Percentiles rank a stretch among this genome's conserved stretches.
Evolutionary conservation across 2,888 invertebrate species (phyloP).

Genomic region (Sinelater perroti): DNA sequence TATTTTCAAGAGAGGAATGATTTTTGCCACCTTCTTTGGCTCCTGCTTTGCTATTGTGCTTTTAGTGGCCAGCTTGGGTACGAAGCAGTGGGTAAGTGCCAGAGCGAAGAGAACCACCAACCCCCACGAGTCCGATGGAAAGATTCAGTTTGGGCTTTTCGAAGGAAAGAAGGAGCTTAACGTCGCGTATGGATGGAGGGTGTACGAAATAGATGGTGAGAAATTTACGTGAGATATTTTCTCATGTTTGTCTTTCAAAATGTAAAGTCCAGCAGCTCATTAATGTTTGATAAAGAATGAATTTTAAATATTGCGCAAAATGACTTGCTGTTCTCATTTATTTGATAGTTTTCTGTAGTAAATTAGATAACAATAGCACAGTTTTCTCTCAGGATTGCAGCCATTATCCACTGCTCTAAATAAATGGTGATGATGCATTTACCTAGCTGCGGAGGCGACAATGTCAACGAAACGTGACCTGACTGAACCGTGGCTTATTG

Average conservation of each 20-base stretch:
- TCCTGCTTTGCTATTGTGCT: conserved; percentile 80
- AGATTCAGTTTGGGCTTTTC: conserved; percentile 86
- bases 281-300: too few relatives aligned
- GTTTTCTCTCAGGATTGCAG: too few relatives aligned
- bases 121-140: conserved; percentile 74
- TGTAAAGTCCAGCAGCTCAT: too few relatives aligned
- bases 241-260: too few relatives aligned
- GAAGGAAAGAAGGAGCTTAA: conserved; percentile 85
- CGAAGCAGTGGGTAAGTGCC: conserved; percentile 85
- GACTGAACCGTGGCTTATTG: conserved; percentile 11
- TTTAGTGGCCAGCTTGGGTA: conserved; percentile 82
- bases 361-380: too few relatives aligned
- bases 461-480: conserved; percentile 17
- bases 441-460: background rate
- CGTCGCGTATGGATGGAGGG: conserved; percentile 82
- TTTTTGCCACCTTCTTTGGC: conserved; percentile 83
- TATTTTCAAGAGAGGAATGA: conserved; percentile 78
- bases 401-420: too few relatives aligned
- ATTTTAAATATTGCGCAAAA: too few relatives aligned
- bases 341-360: too few relatives aligned
- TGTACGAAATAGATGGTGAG: conserved; percentile 80
- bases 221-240: conserved; percentile 33
- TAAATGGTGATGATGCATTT: too few relatives aligned
- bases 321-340: too few relatives aligned
- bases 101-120: conserved; percentile 74